Base-by-base conservation (phyloP, 2,888 invertebrate genomes). In the Furcula furcula region DNA sequence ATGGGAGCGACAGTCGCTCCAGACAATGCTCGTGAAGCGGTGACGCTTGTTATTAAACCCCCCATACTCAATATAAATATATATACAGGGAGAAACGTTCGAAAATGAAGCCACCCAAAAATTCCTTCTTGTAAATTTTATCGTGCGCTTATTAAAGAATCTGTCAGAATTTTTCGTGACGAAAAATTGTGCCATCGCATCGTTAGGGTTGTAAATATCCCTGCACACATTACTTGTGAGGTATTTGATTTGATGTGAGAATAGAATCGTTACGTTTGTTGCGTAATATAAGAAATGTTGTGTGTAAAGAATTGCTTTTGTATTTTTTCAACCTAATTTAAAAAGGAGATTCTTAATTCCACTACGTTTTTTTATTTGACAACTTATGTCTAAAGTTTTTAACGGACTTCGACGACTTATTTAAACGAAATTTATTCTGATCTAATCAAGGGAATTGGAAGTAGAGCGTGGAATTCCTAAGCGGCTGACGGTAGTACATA, bases 41-140 rank as follows among this genome's bases (percentile, higher is more conserved):
- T 36, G 36, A 28, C 37, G 59, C 58, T 66, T 61, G 58, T 67
- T 70, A 71, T 65, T 63, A 61, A 61, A 56, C 66, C 65, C 55
- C 60, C 34, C 41, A 51, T n/a, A 12, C 13, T 10, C 12, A 3
- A 45, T 45, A 52, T 54, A 58, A 55, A 61, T 58, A 58, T 55
- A n/a, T n/a, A 51, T 61, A 58, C 55, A 33, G 34, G 44, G 54
- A 57, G 46, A 39, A 36, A 32, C 34, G 40, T 51, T 42, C 42
- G 26, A 16, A 47, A 53, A 55, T 48, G 46, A 55, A 49, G 38
- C 49, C 41, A 28, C 34, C 20, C 35, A 40, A 30, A 42, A 46
- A 46, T 42, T 46, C 35, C 39, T 57, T 49, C 35, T 7, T 27
- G 13, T 43, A 46, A 51, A 40, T 30, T 42, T 42, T 45, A 48